These are phyloP conservation scores for Xyrauchen texanus DNA, from an alignment of 2,113 vertebrate genomes.

Conservation along the genomic window DNA sequence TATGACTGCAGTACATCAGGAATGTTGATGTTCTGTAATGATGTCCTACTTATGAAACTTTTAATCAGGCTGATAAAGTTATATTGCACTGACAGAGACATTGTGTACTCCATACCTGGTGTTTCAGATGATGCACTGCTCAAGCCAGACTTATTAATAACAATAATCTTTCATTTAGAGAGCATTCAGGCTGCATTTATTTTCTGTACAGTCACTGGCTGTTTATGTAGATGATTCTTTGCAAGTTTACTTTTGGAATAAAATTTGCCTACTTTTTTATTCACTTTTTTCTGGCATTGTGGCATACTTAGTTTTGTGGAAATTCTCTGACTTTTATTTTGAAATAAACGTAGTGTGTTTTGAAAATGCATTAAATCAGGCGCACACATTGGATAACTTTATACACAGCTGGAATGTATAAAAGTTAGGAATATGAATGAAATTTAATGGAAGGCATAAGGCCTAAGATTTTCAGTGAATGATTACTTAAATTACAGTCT, in stretches of 20 bases:
- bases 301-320: too few relatives aligned
- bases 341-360: too few relatives aligned
- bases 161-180: slow-evolving; percentile 44
- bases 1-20: slow-evolving; percentile 1
- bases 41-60: slow-evolving; percentile 52
- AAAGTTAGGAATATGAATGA: too few relatives aligned
- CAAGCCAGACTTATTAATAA: slow-evolving; percentile 34
- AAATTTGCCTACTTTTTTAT: not conserved
- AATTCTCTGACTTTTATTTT: too few relatives aligned
- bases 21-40: slow-evolving; percentile 18
- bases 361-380: too few relatives aligned
- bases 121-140: slow-evolving; percentile 44
- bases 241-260: not conserved
- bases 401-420: too few relatives aligned
- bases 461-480: too few relatives aligned
- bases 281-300: too few relatives aligned
- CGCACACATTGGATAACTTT: too few relatives aligned
- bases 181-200: slow-evolving; percentile 11
- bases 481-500: too few relatives aligned
- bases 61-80: slow-evolving; percentile 50
- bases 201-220: slow-evolving; percentile 43
- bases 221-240: not conserved
- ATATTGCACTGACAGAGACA: slow-evolving; percentile 23
- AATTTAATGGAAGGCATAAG: too few relatives aligned
- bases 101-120: slow-evolving; percentile 19